Evolutionary conservation across 1,140 invertebrate genomes (phyloP), one percentile per base, ranked within the genome.

Genomic region (Mya arenaria): DNA sequence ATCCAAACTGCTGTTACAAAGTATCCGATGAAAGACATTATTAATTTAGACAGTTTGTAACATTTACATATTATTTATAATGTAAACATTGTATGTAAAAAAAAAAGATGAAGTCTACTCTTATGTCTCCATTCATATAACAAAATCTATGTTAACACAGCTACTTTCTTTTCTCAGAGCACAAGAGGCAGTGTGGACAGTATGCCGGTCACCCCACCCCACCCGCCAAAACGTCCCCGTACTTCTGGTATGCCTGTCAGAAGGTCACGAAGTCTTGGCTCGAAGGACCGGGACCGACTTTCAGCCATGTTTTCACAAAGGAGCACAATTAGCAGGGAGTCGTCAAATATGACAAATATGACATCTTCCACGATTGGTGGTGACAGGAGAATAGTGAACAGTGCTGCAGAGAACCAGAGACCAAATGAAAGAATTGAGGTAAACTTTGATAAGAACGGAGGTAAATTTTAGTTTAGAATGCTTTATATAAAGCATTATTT

Each of bases 351-450:
- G 48, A 65, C 56, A 34, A 52, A 52, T 52, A 17, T 52, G 48
- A 65, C 56, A 34, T 65, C 36, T n/a, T 34, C 62, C 10, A 63
- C 60, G 1, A 65, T 65, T 6, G 62, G 62, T 28, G 62, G 62
- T 28, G 48, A 75, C 6, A 19, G 77, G 23, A 68, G 78, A 60
- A 25, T 56, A 15, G 48, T 83, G 23, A 84, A 55, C 52, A 86
- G 78, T 84, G 77, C 79, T 17, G 73, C n/a, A 19, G 85, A 81
- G 15, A 85, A 69, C 39, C 58, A 74, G 56, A 69, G 83, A 69
- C 79, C 75, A 48, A 88, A 86, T 36, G 87, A 89, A 77, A 84
- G 88, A 72, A 86, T 89, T 41, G 86, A 90, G 82, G 87, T 90
- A 39, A 41, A 10, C 19, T 4, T n/a, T n/a, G n/a, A n/a, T n/a